Evolutionary conservation across 2,113 vertebrate genomes (phyloP), one percentile per base, ranked within the genome.

Genomic region (Echinops telfairi): DNA sequence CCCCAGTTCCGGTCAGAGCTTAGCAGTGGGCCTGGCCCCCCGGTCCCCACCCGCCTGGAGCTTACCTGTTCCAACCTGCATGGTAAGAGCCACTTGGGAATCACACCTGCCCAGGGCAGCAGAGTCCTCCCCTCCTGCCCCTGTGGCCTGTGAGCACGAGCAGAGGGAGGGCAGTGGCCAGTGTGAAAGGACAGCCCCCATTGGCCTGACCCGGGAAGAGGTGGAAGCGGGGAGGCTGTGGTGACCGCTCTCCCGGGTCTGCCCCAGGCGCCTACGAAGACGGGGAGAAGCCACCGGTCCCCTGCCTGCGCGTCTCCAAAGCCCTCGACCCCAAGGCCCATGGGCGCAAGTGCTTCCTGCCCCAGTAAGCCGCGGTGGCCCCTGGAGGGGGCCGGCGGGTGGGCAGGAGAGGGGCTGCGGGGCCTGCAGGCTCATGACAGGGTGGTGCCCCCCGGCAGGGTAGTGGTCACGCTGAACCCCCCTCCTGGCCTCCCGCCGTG

Each of bases 221-320:
- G 33, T 40, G 36, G n/a, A 31, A 75, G 76, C 17, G 71, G 73
- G 76, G 20, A 76, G 73, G 22, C 25, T 25, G 31, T 29, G 2
- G 8, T 62, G 83, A 86, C 33, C 0, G 1, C 4, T 2, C 5
- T 7, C 40, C 25, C 31, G 9, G 0, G 2, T 66, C 27, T 15
- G 12, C 91, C 70, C n/a, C 95, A 99, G 99, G 98, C 64, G 96
- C 98, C 20, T 99, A 98, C 2, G 98, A 99, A 87, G 98, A 98
- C 58, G 98, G 98, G 82, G 98, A 98, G 47, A 98, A 98, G 76
- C 98, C 97, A 3, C 97, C 98, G 1, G 97, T 99, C 88, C 98
- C 99, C 92, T 99, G 98, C 94, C 98, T 99, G 88, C 98, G 98
- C 90, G 98, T 99, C 70, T 98, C 98, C 96, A 99, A 98, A 97